phyloP scores from a whole-genome alignment of 1,140 invertebrate species.

The Sarcophaga bullata region DNA sequence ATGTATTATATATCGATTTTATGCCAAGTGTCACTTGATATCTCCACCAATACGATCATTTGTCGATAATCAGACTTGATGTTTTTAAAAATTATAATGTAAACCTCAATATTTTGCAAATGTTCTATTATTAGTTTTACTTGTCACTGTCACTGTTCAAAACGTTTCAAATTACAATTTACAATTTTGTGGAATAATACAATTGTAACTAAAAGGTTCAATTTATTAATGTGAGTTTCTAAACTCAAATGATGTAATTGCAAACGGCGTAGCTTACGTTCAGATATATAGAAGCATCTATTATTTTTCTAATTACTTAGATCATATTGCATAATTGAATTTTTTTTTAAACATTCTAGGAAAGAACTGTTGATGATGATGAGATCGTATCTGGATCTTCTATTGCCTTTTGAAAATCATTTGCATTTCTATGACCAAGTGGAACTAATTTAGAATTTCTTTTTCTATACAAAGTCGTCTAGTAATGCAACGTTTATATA shows the following conservation, averaged over 20 bases:
- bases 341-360: neutral
- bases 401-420: neutral
- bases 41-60: too few species aligned
- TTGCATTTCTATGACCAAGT: constrained; percentile 1
- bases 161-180: neutral
- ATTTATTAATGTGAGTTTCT: neutral
- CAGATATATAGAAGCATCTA: neutral
- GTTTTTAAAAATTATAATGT: too few species aligned
- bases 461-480: neutral
- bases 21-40: too few species aligned
- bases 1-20: too few species aligned
- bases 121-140: neutral
- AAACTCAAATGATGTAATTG: constrained; percentile 7
- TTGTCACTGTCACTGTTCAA: neutral
- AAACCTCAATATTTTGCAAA: constrained; percentile 15
- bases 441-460: neutral
- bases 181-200: too few species aligned
- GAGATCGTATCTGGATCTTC: too few species aligned
- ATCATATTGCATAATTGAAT: constrained; percentile 1
- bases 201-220: neutral
- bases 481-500: neutral
- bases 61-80: too few species aligned
- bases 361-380: too few species aligned
- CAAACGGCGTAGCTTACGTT: neutral
- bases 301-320: neutral